Evolutionary conservation across 2,113 vertebrate genomes (phyloP).

Genomic region (Ochotona curzoniae): DNA sequence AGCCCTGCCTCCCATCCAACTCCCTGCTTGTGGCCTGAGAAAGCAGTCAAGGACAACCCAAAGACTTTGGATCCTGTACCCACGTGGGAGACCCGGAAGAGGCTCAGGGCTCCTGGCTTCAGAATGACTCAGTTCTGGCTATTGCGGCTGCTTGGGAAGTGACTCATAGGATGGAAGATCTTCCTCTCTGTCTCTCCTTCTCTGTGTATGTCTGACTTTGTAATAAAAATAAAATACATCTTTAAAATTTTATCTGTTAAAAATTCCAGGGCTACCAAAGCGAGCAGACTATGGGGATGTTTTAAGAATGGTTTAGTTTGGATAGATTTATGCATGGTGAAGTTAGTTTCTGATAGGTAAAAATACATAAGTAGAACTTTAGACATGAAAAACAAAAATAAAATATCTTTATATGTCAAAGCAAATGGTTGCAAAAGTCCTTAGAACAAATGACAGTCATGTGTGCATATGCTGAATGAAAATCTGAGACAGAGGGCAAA

Average conservation of each 20-base stretch:
- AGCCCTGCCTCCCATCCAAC: too few relatives aligned
- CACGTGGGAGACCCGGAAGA: too few relatives aligned
- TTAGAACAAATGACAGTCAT: slow-evolving; percentile 8
- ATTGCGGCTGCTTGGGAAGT: too few relatives aligned
- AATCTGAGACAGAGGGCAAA: slow-evolving; percentile 56
- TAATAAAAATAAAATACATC: too few relatives aligned
- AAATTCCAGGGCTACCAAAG: not conserved
- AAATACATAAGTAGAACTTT: slow-evolving; percentile 11
- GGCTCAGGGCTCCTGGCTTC: too few relatives aligned
- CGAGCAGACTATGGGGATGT: not conserved
- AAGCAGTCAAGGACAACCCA: too few relatives aligned
- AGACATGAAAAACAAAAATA: slow-evolving; percentile 32
- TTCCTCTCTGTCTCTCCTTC: too few relatives aligned
- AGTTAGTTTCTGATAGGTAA: not conserved
- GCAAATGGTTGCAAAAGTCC: slow-evolving; percentile 26
- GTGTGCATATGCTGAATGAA: not conserved
- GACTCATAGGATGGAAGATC: too few relatives aligned
- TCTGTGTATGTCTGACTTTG: too few relatives aligned
- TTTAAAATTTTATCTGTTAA: not conserved
- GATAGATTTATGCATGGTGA: not conserved
- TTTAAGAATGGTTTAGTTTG: not conserved
- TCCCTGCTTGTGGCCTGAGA: too few relatives aligned
- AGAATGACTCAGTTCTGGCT: too few relatives aligned
- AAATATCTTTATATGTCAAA: slow-evolving; percentile 38
- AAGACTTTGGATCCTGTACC: too few relatives aligned